Evolutionary conservation across 2,888 invertebrate genomes (phyloP), one percentile per base, ranked within the genome.

Genomic region (Priocnemis perturbator): DNA sequence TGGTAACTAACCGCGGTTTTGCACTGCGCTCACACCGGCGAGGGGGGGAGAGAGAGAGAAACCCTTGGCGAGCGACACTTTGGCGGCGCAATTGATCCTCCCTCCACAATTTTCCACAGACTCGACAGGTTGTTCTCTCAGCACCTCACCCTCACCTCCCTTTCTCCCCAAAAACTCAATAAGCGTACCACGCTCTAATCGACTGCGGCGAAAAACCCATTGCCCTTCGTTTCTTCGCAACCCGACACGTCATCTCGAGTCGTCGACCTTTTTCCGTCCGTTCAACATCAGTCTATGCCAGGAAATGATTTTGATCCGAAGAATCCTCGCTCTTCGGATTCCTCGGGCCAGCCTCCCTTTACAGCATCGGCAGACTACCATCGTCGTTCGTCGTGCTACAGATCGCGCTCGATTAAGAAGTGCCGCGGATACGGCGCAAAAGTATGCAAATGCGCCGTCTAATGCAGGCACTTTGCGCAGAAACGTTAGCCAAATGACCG

Each of bases 1-100:
- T 61, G 62, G 60, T 59, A 55, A 47, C 64, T 68, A 69, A 65
- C 47, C 66, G 15, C 61, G 70, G 63, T 67, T 70, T 70, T 67
- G 70, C 56, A 44, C 59, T 57, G 47, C 47, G 44, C 56, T 67
- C 62, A 60, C 52, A 55, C 67, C 50, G 63, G 30, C 45, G n/a
- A n/a, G n/a, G n/a, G n/a, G n/a, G n/a, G n/a, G n/a, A 19, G 48
- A 61, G n/a, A 55, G 62, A 56, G 56, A 52, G 26, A 5, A 26
- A 66, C 56, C 61, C 60, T 44, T 56, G 64, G 5, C 26, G 26
- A 26, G 48, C 37, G n/a, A 37, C n/a, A 45, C 45, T 45, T 23
- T 15, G 20, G 15, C 62, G 69, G 52, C 59, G 52, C 67, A 67
- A 70, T 56, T 67, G 67, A 69, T 70, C 59, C 53, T n/a, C 2